A percentile compares a stretch with the other conserved stretches of the same genome.
Conservation (phyloP, 1,140 invertebrate species). For the Pissodes strobi region DNA sequence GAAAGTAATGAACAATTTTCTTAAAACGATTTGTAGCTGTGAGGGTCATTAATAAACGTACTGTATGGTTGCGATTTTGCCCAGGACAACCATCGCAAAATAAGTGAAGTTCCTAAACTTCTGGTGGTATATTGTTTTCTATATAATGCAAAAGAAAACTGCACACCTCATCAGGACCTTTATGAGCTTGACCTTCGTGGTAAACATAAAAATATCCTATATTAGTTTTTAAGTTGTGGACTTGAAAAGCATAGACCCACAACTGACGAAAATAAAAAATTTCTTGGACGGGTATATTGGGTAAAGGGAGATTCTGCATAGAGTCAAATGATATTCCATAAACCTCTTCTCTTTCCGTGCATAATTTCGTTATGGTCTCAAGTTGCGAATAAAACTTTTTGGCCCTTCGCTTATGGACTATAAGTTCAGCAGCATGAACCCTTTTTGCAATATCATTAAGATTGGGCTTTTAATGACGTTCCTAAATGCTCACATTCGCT, state of each 20-base stretch:
- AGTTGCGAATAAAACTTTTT: constrained; percentile 46
- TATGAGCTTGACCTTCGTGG: too few species aligned
- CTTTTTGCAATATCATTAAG: constrained; percentile 41
- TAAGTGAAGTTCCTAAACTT: constrained; percentile 44
- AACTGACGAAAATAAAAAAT: too few species aligned
- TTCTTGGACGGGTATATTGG: constrained; percentile 47
- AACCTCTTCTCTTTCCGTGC: constrained; percentile 27
- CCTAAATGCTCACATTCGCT: constrained; percentile 18
- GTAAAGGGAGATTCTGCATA: constrained; percentile 50
- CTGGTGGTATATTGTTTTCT: constrained; percentile 1
- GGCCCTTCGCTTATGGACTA: too few species aligned
- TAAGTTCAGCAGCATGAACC: constrained; percentile 42
- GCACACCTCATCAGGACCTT: constrained; percentile 25
- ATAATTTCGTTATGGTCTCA: constrained; percentile 34
- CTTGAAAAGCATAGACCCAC: constrained; percentile 45
- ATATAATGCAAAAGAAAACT: constrained; percentile 23
- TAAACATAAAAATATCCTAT: constrained; percentile 37
- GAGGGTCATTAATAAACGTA: constrained; percentile 39
- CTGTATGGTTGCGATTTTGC: constrained; percentile 48
- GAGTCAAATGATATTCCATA: constrained; percentile 48
- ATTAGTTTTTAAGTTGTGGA: constrained; percentile 45
- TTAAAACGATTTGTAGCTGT: constrained; percentile 16
- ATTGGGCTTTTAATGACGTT: constrained; percentile 14
- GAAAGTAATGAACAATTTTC: not conserved
- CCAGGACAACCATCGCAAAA: constrained; percentile 43